Base-by-base conservation (phyloP, 2,113 vertebrate species). In the Epinephelus fuscoguttatus region DNA sequence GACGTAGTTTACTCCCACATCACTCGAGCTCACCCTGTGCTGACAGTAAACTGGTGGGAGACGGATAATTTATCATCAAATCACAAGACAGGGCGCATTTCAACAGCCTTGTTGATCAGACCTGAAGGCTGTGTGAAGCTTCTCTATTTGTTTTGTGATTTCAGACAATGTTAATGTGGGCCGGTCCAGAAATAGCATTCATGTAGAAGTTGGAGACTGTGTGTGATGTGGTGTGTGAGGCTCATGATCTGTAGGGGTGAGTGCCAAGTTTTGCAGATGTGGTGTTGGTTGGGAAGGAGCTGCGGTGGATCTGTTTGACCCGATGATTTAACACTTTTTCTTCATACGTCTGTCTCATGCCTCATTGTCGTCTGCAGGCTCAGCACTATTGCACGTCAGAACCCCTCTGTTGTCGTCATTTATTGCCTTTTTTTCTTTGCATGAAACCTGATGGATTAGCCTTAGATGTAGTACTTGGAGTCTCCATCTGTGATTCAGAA, bases 401-500 rank as follows among this genome's bases (percentile, higher is more conserved):
- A 70, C 37, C 57, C 69, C 60, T 77, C n/a, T 85, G 52, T 67
- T 82, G 68, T 85, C 17, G 27, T 84, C 66, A 87, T 82, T 90
- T 84, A 63, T 84, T 62, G 4, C 25, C 45, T 73, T 72, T 83
- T 45, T 72, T 40, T 66, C 15, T 45, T 33, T 49, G 27, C 80
- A 57, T 85, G 71, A 82, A 92, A 90, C 75, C 76, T 86, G 82
- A 89, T 89, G 84, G 84, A 93, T 93, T 89, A 84, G 73, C 75
- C 70, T 85, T 92, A 92, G 87, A 84, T 89, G 91, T 90, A 84
- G 87, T 81, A 84, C 89, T 84, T 89, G 91, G 87, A 92, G 66
- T 84, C 90, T 86, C 85, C 86, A 85, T 91, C 81, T 92, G 87
- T 95, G 93, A 94, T 94, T 95, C 92, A 95, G 92, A 95, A 94